Evolutionary conservation across 2,113 vertebrate genomes (phyloP), one percentile per base, ranked within the genome.

Genomic region (Lamprologus tigripictilis): DNA sequence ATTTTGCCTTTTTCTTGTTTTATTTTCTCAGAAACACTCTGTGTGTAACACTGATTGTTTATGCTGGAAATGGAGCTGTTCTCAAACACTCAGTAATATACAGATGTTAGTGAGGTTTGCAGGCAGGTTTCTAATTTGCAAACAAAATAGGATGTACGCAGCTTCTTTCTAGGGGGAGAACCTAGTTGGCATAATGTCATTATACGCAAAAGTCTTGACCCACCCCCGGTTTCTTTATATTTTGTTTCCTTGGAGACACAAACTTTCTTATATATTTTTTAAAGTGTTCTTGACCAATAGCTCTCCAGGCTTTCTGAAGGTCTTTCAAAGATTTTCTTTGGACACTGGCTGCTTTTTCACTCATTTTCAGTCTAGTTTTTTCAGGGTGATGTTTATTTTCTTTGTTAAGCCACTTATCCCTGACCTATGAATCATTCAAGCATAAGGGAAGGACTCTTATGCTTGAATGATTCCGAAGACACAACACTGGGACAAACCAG

Each of bases 41-140:
- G 45, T 78, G 16, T 78, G 73, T 33, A 33, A 78, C 45, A 33
- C 73, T 78, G 73, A 31, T n/a, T 78, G 26, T 78, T 78, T 68
- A 21, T 68, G 33, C 33, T 68, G 19, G 61, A 66, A 66, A 7
- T 66, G 61, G 61, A 37, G 33, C 45, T 81, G 57, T 42, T 23
- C 88, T 84, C 40, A 76, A 82, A 87, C 42, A 76, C 61, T 76
- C 73, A 68, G 71, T 63, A 89, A 81, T 66, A 63, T 42, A 63
- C 82, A 91, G 85, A 89, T 89, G 85, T 85, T 55, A 17, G n/a
- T 28, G 26, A 12, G 35, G 58, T 85, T 87, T 82, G 73, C 31
- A 55, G 33, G 57, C 51, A 85, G n/a, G 68, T 80, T 85, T 80
- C 42, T 42, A 47, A 61, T 85, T 54, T 87, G 58, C 66, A 87